Conservation (phyloP, 2,888 invertebrate genomes). For the Drosophila anomalipes region DNA sequence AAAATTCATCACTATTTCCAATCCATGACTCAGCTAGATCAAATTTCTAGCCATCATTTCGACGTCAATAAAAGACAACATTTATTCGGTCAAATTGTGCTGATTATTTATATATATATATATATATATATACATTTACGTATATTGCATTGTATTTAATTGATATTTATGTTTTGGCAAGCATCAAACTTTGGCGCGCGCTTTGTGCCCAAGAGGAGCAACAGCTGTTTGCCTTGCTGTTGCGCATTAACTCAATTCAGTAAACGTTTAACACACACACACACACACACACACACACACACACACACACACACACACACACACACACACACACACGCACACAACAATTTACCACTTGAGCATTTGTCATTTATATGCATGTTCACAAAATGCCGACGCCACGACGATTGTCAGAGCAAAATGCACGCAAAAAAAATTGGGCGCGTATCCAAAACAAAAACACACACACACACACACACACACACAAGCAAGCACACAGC, state of each 20-base stretch:
- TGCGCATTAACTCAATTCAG: conserved; percentile 77
- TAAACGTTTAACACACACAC: conserved; percentile 75
- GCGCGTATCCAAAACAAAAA: conserved; percentile 71
- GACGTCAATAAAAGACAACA: background rate
- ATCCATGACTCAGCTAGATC: background rate
- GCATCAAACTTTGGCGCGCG: conserved; percentile 78
- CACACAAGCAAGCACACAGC: background rate
- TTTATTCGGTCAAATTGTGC: background rate
- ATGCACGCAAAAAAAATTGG: conserved; percentile 59
- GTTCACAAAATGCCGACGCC: background rate
- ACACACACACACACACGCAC: too few species aligned
- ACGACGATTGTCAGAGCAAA: conserved; percentile 10
- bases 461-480: background rate
- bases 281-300: conserved; percentile 30
- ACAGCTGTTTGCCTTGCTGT: conserved; percentile 48
- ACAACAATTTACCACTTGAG: conserved; percentile 65
- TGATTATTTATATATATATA: background rate
- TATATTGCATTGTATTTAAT: conserved; percentile 39
- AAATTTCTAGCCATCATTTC: background rate
- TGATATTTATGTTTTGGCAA: conserved; percentile 79
- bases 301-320: too few species aligned
- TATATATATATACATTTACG: background rate
- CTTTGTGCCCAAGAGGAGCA: conserved; percentile 48
- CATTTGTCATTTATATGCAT: conserved; percentile 57
- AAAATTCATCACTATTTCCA: conserved; percentile 19